Evolutionary conservation across 2,888 invertebrate genomes (phyloP).

Genomic region (Dynastes grantii): DNA sequence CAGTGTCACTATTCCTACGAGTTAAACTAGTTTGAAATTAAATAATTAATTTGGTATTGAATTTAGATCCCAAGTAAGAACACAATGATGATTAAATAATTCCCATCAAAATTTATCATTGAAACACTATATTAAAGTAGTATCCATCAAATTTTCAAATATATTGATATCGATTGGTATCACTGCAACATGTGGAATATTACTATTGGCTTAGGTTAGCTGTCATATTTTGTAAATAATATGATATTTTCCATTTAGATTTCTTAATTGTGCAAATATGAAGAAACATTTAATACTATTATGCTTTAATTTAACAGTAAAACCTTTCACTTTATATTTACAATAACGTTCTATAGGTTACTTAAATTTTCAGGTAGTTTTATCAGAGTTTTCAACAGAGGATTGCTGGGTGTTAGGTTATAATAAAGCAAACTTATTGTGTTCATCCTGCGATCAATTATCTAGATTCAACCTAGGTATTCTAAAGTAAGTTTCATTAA

Average conservation of each 20-base stretch:
- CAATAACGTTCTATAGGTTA: not conserved
- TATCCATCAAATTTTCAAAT: too few species aligned
- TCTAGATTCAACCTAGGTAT: conserved; percentile 82
- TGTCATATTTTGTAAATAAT: not conserved
- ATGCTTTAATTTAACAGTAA: conserved; percentile 12
- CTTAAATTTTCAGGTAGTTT: conserved; percentile 28
- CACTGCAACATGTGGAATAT: not conserved
- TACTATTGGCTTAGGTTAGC: not conserved
- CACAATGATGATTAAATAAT: too few species aligned
- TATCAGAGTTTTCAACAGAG: conserved; percentile 73
- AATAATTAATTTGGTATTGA: too few species aligned
- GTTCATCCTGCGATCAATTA: conserved; percentile 91
- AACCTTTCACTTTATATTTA: not conserved
- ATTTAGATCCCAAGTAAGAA: too few species aligned
- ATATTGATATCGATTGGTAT: too few species aligned
- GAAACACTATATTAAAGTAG: too few species aligned
- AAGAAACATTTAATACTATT: conserved; percentile 23
- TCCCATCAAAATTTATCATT: too few species aligned
- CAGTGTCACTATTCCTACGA: too few species aligned
- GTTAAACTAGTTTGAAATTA: too few species aligned
- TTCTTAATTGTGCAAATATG: conserved; percentile 13
- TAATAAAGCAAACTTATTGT: conserved; percentile 87
- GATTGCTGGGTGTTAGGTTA: conserved; percentile 91
- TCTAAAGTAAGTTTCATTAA: conserved; percentile 71
- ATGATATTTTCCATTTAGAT: not conserved